Base-by-base conservation (phyloP, 2,888 invertebrate genomes). In the Lymantria dispar region DNA sequence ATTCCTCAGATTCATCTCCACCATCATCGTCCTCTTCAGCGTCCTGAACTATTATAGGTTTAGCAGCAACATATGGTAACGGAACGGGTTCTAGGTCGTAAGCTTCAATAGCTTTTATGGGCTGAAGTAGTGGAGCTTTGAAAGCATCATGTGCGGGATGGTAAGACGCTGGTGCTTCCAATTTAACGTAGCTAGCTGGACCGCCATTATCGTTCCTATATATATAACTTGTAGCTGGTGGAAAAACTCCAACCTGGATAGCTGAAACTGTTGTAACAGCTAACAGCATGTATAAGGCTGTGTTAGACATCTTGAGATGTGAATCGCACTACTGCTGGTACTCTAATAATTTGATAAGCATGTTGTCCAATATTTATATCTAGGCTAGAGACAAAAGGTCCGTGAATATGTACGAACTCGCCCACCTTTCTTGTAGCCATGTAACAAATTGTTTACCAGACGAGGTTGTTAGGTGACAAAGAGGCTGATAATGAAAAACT, bases 151-250 rank as follows among this genome's bases (percentile, higher is more conserved):
- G 64, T 43, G 81, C 79, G 52, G 80, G 82, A 47, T 83, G 74
- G 60, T 85, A 85, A 1, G 54, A 30, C 1, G 75, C 74, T 1
- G 81, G 83, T 0, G 75, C 79, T 38, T 88, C 90, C 8, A 91
- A 63, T 50, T 91, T 85, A 12, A 92, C 82, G 42, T 88, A 82
- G 57, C 83, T 91, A 0, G 85, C 87, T 0, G 92, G 92, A 0
- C 89, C 91, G 30, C 83, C 80, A 54, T 91, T 83, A 62, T 92
- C 92, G 52, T 85, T 91, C 42, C 90, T 80, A 74, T 92, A 92
- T 53, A 92, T 83, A 77, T 93, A 94, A 44, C 93, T 92, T 3
- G 91, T 85, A 0, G 92, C 93, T 0, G 92, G 89, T 0, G 91
- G 88, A 10, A 87, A 83, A 62, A 75, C 77, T 1, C 73, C 81